Base-by-base conservation (phyloP, 2,797 vertebrate genomes). In the Thunnus albacares region DNA sequence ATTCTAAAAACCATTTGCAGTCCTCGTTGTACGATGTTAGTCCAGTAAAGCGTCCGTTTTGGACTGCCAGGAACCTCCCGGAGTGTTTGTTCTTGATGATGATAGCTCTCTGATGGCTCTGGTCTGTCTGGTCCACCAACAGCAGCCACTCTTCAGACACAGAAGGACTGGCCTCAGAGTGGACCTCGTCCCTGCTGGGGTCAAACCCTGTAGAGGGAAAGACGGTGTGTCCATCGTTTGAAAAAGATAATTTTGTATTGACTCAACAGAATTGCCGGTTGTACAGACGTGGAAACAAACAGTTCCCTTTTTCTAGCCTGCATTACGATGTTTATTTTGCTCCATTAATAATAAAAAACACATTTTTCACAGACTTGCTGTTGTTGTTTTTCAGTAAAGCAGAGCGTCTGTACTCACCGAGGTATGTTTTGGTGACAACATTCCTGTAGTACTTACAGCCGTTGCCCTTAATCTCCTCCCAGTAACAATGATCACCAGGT, bases 1-100 rank as follows among this genome's bases (percentile, higher is more conserved):
- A 92, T 18, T 90, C 84, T 64, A 90, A 71, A 64, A 88, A 72
- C 88, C 87, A 90, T 78, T 84, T 94, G 70, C 92, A 92, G 81
- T 92, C 87, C 28, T 88, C 41, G 0, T 65, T 76, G 71, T 92
- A 91, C 1, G 58, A 79, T 2, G 53, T 57, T 6, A 88, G 84
- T 79, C 86, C 80, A 1, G 18, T 18, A 33, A 93, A 78, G 49
- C 24, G 43, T 22, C 81, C 84, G 0, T 82, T 11, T 26, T 69
- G 76, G 68, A 92, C 83, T 0, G 86, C 90, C 62, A 93, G 84
- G 64, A 91, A 92, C 57, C 18, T 71, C 61, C 78, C 85, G 0
- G 82, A 91, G 59, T 47, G 56, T 83, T 88, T 93, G 85, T 92
- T 90, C 65, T 90, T 91, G 76, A 93, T 79, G 77, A 92, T 11